phyloP scores from a whole-genome alignment of 2,797 vertebrate genomes.

The Enteromius fasciolatus region DNA sequence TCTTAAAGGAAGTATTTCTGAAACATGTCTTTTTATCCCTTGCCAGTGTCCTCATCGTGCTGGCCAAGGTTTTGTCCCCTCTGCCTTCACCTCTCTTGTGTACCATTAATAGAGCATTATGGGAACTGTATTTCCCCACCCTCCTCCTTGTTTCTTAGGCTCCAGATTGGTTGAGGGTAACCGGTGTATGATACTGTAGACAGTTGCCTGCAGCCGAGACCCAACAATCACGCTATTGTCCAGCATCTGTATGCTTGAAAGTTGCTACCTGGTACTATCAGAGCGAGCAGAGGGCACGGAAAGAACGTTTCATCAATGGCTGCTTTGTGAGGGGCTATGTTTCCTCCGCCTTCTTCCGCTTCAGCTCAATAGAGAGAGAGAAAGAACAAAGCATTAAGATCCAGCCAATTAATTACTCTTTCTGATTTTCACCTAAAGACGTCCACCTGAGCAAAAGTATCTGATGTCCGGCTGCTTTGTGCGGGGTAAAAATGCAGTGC shows the following conservation, averaged over 20 bases:
- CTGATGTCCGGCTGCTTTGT: not conserved
- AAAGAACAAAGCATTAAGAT: slow-evolving; percentile 21
- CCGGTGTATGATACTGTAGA: slow-evolving; percentile 29
- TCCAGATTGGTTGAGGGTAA: slow-evolving; percentile 37
- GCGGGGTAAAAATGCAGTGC: not conserved
- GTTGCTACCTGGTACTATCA: slow-evolving; percentile 45
- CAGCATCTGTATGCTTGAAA: slow-evolving; percentile 29
- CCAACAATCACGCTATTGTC: slow-evolving; percentile 54
- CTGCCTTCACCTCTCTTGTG: not conserved
- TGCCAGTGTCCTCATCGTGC: not conserved
- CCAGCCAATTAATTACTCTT: slow-evolving; percentile 49
- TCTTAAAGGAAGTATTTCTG: slow-evolving; percentile 38
- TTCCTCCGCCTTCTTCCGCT: slow-evolving; percentile 16
- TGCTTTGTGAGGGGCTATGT: slow-evolving; percentile 52
- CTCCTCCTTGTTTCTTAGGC: slow-evolving; percentile 7
- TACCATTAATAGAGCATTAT: slow-evolving; percentile 29
- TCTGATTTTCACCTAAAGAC: slow-evolving; percentile 33
- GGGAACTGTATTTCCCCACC: slow-evolving; percentile 18
- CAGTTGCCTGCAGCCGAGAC: not conserved
- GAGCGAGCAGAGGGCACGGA: slow-evolving; percentile 34
- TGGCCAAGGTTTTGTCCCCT: slow-evolving; percentile 9
- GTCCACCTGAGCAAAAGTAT: slow-evolving; percentile 36
- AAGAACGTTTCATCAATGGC: slow-evolving; percentile 51
- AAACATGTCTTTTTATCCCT: slow-evolving; percentile 15
- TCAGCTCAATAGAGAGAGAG: slow-evolving; percentile 26